phyloP scores from a whole-genome alignment of 2,888 invertebrate species.

The Exephanes ischioxanthus region DNA sequence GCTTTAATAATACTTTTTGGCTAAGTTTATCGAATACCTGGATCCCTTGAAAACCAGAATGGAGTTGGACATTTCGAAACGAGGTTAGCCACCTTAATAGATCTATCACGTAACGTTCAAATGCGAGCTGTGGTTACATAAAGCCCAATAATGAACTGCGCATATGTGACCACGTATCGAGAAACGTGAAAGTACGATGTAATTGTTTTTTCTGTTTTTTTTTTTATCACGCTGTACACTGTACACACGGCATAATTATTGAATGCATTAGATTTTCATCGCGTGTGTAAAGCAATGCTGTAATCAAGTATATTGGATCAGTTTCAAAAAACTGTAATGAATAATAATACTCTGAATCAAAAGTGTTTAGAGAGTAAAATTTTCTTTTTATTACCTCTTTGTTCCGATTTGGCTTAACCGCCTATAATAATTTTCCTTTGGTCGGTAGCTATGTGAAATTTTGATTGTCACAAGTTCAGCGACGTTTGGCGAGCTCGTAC shows the following conservation, averaged over 20 bases:
- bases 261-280: neutral
- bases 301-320: neutral
- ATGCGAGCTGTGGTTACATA: neutral
- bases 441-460: neutral
- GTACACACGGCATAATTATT: neutral
- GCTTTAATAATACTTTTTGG: neutral
- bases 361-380: neutral
- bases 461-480: neutral
- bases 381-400: neutral
- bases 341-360: neutral
- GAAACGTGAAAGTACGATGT: slow-evolving; percentile 12
- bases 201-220: neutral
- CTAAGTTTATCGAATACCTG: neutral
- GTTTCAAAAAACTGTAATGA: neutral
- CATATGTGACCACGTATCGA: neutral
- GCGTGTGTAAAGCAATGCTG: neutral
- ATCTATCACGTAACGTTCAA: neutral
- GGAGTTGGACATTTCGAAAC: neutral
- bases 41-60: neutral
- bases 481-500: neutral
- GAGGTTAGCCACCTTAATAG: neutral
- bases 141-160: neutral
- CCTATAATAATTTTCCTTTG: slow-evolving; percentile 4
- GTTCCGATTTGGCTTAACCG: neutral
- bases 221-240: neutral